Conservation (phyloP, 2,888 invertebrate genomes). For the Petrolisthes manimaculis region DNA sequence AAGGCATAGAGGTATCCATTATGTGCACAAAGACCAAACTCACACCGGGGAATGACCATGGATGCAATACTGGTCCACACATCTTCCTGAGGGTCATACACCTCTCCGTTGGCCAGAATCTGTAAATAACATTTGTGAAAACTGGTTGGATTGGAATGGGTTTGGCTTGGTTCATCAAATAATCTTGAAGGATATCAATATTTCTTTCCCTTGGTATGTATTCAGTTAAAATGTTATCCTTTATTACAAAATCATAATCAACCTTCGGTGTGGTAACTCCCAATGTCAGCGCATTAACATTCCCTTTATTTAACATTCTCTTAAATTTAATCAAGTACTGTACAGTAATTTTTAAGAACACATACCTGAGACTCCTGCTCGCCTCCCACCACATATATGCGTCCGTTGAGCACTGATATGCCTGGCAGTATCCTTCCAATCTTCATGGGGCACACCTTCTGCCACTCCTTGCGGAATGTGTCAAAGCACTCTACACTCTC, state of each 20-base stretch:
- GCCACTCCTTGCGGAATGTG: slow-evolving; percentile 83
- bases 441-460: slow-evolving; percentile 83
- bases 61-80: slow-evolving; percentile 76
- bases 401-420: slow-evolving; percentile 84
- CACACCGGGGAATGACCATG: slow-evolving; percentile 88
- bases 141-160: too few relatives aligned
- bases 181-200: too few relatives aligned
- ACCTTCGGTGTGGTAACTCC: too few relatives aligned
- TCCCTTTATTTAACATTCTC: too few relatives aligned
- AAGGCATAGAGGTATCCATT: slow-evolving; percentile 87
- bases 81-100: slow-evolving; percentile 72
- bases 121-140: slow-evolving; percentile 68
- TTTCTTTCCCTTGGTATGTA: too few relatives aligned
- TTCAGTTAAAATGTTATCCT: too few relatives aligned
- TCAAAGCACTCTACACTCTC: slow-evolving; percentile 88
- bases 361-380: slow-evolving; percentile 81
- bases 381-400: slow-evolving; percentile 91
- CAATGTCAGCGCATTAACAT: too few relatives aligned
- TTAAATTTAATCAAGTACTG: too few relatives aligned
- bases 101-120: slow-evolving; percentile 87
- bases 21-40: slow-evolving; percentile 88
- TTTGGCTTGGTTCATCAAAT: too few relatives aligned
- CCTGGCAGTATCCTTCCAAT: slow-evolving; percentile 90
- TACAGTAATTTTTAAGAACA: too few relatives aligned
- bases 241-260: too few relatives aligned